Evolutionary conservation across 1,140 invertebrate species (phyloP), one percentile per base, ranked within the genome.

Genomic region (Patella vulgata): DNA sequence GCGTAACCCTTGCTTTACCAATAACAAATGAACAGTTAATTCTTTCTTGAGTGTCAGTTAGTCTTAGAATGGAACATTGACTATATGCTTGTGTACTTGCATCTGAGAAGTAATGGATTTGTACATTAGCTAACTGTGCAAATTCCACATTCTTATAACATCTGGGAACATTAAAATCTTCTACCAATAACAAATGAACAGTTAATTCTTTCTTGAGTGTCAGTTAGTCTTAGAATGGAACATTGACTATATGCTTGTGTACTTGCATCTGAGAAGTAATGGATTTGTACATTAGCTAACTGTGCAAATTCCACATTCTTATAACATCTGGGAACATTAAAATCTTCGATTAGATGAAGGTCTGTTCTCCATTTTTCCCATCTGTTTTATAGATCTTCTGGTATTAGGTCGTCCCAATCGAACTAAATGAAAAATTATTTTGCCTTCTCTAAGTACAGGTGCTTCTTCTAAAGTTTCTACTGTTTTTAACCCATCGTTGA

Each of bases 211-310:
- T 51, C 43, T 5, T 43, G 36, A 3, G 28, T 42, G 28, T 43
- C 58, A 0, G 57, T 31, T 11, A 68, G 51, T 12, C 71, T 40
- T 1, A 77, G 8, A 51, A 70, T 73, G 17, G 66, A 64, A 17
- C 70, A 70, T 47, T 68, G 58, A 33, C 69, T 69, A 64, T 77
- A 71, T 2, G 58, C 66, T 17, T 2, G 21, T 1, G 9, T 46
- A 57, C 66, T 70, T 14, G 66, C 75, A 63, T 75, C 68, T 28
- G 73, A 70, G 42, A 78, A 75, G 40, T 71, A 50, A 48, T 75
- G 68, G 8, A 70, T 21, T 31, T 72, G 48, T 19, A 47, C 33
- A 0, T 4, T 1, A 23, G 23, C 25, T 0, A 57, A 6, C 1
- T 56, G 27, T 2, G 62, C 69, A 66, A 78, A 75, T 6, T 46